Evolutionary conservation across 2,113 vertebrate species (phyloP), one percentile per base, ranked within the genome.

Genomic region (Riparia riparia): DNA sequence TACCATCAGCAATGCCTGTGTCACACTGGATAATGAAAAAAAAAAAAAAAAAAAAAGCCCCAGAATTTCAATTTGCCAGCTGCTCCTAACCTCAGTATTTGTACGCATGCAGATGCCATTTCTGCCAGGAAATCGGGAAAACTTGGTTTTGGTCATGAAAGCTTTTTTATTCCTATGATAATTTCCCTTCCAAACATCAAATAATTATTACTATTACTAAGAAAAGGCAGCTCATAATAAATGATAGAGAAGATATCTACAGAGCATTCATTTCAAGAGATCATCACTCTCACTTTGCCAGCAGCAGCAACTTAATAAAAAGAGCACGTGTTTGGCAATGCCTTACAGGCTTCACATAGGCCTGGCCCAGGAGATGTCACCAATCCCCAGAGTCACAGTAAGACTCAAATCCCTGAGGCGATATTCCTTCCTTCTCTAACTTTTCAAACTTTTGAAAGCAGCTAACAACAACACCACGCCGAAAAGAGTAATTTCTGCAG

Each of bases 241-340:
- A 88, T 74, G 57, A 70, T 7, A 82, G 28, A 57, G 24, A 63
- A 78, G 41, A 47, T 20, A 63, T 26, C 20, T 65, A 47, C 26
- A 53, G n/a, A 80, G 37, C 4, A 53, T 61, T 60, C 47, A 32
- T 37, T 37, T 37, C 37, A 37, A 66, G 74, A 94, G 25, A 66
- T 15, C 73, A 84, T 61, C 29, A 57, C 10, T 73, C 5, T 37
- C 37, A 7, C 42, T 70, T 82, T 66, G 41, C 51, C 56, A 70
- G 39, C 47, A 74, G 74, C n/a, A 88, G 79, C 31, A 74, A 28
- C 25, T 70, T 79, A 79, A 78, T 71, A 37, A 85, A 92, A 90
- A 65, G 21, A 66, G 45, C 24, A 74, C 58, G 58, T 12, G 14
- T 74, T 82, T 53, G 34, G 28, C 53, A 82, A 18, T 50, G 34